A percentile compares a stretch with the other conserved stretches of the same genome.
These are phyloP conservation scores for Saxidomus purpurata DNA, from an alignment of 1,140 invertebrate species.

Conservation along the genomic window DNA sequence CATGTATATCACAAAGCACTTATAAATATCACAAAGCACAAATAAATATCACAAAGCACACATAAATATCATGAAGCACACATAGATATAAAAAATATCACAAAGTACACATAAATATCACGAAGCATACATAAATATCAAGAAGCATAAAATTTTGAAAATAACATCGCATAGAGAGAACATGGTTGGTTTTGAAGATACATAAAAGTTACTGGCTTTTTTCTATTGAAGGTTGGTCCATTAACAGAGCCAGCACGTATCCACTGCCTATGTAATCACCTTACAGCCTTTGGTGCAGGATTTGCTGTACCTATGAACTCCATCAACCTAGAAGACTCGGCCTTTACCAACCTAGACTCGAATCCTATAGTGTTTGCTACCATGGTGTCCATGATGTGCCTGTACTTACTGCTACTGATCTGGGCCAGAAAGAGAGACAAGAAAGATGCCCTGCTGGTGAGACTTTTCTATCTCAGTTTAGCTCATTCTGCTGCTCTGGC, in stretches of 20 bases:
- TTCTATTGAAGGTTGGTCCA: conserved; percentile 71
- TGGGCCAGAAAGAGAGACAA: conserved; percentile 87
- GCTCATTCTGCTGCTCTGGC: too few relatives aligned
- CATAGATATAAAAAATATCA: too few relatives aligned
- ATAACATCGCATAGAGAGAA: too few relatives aligned
- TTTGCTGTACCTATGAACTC: conserved; percentile 75
- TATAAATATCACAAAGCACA: too few relatives aligned
- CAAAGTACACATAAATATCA: too few relatives aligned
- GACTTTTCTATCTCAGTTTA: too few relatives aligned
- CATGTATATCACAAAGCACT: too few relatives aligned
- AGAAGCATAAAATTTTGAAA: too few relatives aligned
- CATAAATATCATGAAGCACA: too few relatives aligned
- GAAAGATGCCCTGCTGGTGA: conserved; percentile 83
- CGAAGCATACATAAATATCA: too few relatives aligned
- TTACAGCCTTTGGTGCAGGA: conserved; percentile 73
- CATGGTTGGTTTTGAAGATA: too few relatives aligned
- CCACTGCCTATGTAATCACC: conserved; percentile 75
- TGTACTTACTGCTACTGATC: conserved; percentile 85
- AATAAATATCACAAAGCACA: too few relatives aligned
- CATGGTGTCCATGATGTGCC: conserved; percentile 85
- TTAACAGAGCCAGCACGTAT: conserved; percentile 65
- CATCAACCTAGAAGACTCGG: conserved; percentile 70
- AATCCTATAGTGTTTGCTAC: conserved; percentile 81
- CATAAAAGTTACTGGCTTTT: neutral
- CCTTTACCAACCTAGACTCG: conserved; percentile 72